A percentile compares a stretch with the other conserved stretches of the same genome.
Evolutionary conservation across 2,797 vertebrate genomes (phyloP).

Genomic region (Anguilla marmorata): DNA sequence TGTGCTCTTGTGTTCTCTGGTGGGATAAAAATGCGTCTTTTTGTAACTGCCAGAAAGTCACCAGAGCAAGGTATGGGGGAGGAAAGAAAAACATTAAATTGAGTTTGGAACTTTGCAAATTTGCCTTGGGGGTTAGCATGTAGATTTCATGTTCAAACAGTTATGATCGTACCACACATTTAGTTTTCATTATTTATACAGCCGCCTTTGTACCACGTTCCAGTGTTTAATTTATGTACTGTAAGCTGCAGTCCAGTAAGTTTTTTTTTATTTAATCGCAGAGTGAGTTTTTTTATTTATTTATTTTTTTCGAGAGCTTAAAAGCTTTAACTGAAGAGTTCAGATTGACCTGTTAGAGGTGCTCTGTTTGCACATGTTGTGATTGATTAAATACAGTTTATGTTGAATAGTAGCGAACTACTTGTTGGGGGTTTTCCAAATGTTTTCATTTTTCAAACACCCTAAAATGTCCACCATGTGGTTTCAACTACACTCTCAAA

Average conservation of each 20-base stretch:
- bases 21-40: neutral
- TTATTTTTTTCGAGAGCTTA: neutral
- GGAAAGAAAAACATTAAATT: neutral
- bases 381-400: neutral
- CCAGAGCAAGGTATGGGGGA: neutral
- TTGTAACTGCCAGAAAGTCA: neutral
- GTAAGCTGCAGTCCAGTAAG: neutral
- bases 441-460: neutral
- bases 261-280: neutral
- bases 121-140: neutral
- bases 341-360: neutral
- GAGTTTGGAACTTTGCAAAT: neutral
- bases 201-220: neutral
- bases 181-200: neutral
- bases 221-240: constrained; percentile 13
- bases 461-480: neutral
- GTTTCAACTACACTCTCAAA: no score
- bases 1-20: neutral
- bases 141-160: neutral
- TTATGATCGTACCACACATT: neutral
- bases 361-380: neutral
- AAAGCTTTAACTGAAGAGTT: neutral
- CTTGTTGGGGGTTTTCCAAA: neutral
- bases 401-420: neutral
- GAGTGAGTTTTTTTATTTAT: neutral